Conservation (phyloP, 1,140 invertebrate species). For the Choristoneura fumiferana region DNA sequence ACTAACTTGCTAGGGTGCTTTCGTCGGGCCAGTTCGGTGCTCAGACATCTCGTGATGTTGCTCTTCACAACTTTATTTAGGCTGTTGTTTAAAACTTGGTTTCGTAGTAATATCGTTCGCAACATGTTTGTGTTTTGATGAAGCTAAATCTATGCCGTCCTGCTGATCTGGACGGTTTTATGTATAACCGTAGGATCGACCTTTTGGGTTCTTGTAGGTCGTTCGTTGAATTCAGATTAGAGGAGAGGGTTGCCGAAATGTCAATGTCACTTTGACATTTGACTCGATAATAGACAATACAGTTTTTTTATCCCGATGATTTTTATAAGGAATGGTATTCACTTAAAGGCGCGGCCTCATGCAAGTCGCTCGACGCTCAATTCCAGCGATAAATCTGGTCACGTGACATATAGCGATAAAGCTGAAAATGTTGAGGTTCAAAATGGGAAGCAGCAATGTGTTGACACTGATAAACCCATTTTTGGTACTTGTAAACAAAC, state of each 20-base stretch:
- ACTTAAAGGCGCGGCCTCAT: too few relatives aligned
- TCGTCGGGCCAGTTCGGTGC: conserved; percentile 80
- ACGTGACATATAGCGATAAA: too few relatives aligned
- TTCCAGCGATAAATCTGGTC: too few relatives aligned
- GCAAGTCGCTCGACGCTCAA: too few relatives aligned
- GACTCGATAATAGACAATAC: not conserved
- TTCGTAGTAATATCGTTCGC: conserved; percentile 83
- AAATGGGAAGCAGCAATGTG: too few relatives aligned
- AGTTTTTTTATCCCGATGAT: too few relatives aligned
- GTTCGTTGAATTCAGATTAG: conserved; percentile 55
- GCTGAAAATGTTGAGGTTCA: too few relatives aligned
- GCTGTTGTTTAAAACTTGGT: conserved; percentile 80
- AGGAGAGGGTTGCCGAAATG: conserved; percentile 5
- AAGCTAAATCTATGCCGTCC: conserved; percentile 56
- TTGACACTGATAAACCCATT: too few relatives aligned
- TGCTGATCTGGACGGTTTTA: conserved; percentile 61
- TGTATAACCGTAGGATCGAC: conserved; percentile 61
- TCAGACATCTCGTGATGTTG: conserved; percentile 80
- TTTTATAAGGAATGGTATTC: too few relatives aligned
- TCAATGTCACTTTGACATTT: conserved; percentile 10
- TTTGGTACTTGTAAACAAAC: too few relatives aligned
- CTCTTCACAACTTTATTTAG: conserved; percentile 78
- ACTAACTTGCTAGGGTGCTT: conserved; percentile 81
- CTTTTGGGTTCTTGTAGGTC: conserved; percentile 73
- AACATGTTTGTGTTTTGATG: conserved; percentile 77